Evolutionary conservation across 2,888 invertebrate genomes (phyloP), one percentile per base, ranked within the genome.

Genomic region (Strigamia transsilvanica): DNA sequence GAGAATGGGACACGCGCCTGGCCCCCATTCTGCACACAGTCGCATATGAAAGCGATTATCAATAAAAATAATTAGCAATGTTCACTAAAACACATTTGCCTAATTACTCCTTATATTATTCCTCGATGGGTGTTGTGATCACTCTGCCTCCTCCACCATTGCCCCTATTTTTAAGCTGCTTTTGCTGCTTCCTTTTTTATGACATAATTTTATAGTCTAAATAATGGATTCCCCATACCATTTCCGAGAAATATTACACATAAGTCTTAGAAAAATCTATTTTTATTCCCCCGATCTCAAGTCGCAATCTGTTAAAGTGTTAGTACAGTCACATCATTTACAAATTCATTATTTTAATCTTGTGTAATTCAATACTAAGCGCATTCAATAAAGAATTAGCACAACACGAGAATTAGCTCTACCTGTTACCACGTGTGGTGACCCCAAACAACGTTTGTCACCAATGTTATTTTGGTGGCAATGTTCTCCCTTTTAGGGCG

Each of bases 31-130:
- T 56, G 56, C 56, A 56, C 51, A 51, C 56, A 56, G 18, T 56
- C 56, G 15, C 56, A 56, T 18, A 21, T 18, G 56, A 56, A 56
- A 56, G 56, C 56, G 56, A 56, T 56, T 56, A 56, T 56, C 56
- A 56, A 56, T 56, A 56, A 56, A 56, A 56, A 56, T 56, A 56
- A 56, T 56, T 56, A 56, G 56, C n/a, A 56, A 56, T 56, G 56
- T 56, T 56, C 56, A 56, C 56, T 56, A 56, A 56, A 56, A 56
- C 56, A 56, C 56, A 56, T 56, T 56, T 56, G 56, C 56, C 56
- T 56, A 56, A 56, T 56, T 56, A 56, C 56, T 56, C 56, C 18
- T 56, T 56, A 56, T 56, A 18, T 56, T 56, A n/a, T 18, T 9
- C 56, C 18, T 56, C 56, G 56, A 56, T 56, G 56, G 56, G 56